A percentile compares a stretch with the other conserved stretches of the same genome.
These are phyloP conservation scores for Campylomormyrus tamandua DNA, from an alignment of 2,113 vertebrate species.

Conservation along the genomic window DNA sequence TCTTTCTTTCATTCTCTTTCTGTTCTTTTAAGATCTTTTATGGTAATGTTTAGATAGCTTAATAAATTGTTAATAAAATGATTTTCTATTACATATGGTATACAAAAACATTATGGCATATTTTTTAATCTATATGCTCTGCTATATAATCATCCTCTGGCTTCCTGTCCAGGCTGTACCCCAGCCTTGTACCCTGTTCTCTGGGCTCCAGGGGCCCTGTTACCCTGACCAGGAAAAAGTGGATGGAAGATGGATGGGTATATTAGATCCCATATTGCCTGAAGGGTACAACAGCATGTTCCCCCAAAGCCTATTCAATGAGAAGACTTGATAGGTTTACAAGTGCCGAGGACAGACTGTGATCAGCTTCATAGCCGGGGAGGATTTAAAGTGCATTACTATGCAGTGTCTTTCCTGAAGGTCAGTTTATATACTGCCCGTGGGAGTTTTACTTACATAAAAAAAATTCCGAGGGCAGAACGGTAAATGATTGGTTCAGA, in stretches of 20 bases:
- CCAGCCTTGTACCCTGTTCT: neutral
- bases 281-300: neutral
- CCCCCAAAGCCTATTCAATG: neutral
- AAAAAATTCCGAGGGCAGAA: too few relatives aligned
- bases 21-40: neutral
- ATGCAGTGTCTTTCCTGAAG: neutral
- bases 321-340: neutral
- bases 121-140: neutral
- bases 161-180: neutral
- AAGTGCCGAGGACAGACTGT: neutral
- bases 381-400: neutral
- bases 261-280: neutral
- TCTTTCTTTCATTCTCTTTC: neutral
- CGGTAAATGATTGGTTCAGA: too few relatives aligned
- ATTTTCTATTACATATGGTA: neutral
- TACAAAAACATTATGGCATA: neutral
- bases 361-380: neutral
- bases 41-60: neutral
- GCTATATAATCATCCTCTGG: neutral
- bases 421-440: neutral
- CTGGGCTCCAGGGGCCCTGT: neutral
- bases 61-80: neutral
- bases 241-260: neutral
- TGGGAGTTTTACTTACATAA: too few relatives aligned
- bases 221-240: neutral